Conservation (phyloP, 1,140 invertebrate genomes). For the Nasonia longicornis region DNA sequence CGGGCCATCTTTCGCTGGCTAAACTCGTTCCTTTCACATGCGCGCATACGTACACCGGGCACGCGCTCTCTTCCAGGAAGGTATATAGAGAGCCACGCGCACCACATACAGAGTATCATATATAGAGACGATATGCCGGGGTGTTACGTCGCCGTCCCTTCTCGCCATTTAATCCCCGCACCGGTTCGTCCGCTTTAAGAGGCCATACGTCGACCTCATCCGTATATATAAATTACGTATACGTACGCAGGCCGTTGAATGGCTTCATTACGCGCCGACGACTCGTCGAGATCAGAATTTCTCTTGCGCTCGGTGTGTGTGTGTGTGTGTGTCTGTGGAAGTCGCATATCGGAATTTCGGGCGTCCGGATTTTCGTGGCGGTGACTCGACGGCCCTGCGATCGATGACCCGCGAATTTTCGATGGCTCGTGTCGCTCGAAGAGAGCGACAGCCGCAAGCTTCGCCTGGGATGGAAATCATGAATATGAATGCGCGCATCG, state of each 20-base stretch:
- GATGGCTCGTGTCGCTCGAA: not conserved
- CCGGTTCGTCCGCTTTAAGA: conserved; percentile 50
- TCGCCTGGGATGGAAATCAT: too few species aligned
- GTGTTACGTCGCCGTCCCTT: conserved; percentile 32
- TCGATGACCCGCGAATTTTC: not conserved
- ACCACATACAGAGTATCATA: not conserved
- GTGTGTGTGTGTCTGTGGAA: not conserved
- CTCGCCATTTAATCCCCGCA: conserved; percentile 50
- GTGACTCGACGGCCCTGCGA: too few species aligned
- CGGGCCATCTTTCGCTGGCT: not conserved
- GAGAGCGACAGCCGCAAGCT: too few species aligned
- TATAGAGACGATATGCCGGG: not conserved
- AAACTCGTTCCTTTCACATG: not conserved
- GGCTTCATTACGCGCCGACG: conserved; percentile 51
- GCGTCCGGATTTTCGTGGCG: not conserved
- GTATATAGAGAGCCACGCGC: too few species aligned
- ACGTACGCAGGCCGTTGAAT: conserved; percentile 46
- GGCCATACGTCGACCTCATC: conserved; percentile 50
- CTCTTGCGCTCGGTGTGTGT: not conserved
- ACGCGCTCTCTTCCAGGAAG: not conserved
- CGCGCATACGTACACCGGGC: not conserved
- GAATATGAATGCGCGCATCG: too few species aligned
- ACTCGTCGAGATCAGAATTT: conserved; percentile 49
- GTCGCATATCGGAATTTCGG: not conserved
- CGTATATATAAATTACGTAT: conserved; percentile 55